phyloP scores from a whole-genome alignment of 1,140 invertebrate species.

The Ganaspis sp. region DNA sequence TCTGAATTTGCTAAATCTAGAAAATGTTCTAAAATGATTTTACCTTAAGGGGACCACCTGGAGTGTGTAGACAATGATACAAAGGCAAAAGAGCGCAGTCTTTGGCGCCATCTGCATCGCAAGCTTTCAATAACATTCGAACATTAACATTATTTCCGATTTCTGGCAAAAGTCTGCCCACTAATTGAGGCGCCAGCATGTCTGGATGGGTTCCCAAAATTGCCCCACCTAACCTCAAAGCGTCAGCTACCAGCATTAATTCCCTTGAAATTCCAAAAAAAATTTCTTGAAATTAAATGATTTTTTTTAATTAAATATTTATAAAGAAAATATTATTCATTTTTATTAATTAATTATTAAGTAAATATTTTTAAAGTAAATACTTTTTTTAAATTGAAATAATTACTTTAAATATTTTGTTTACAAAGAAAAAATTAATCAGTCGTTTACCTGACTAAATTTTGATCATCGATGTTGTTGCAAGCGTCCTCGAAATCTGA shows the following conservation, averaged over 20 bases:
- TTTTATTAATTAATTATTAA: too few species aligned
- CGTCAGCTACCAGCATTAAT: constrained; percentile 95
- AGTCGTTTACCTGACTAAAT: constrained; percentile 82
- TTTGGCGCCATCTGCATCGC: constrained; percentile 89
- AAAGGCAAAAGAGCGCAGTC: constrained; percentile 94
- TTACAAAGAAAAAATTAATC: constrained; percentile 28
- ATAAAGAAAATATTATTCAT: too few species aligned
- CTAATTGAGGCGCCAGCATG: constrained; percentile 96
- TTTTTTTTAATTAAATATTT: too few species aligned
- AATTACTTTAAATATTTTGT: too few species aligned
- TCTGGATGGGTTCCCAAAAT: constrained; percentile 93
- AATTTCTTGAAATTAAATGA: constrained; percentile 15
- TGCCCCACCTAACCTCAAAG: constrained; percentile 92
- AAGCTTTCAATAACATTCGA: constrained; percentile 91
- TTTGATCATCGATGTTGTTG: constrained; percentile 88
- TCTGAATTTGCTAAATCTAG: too few species aligned
- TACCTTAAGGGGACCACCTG: constrained; percentile 96
- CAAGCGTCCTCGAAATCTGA: constrained; percentile 98
- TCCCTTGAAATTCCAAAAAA: constrained; percentile 87
- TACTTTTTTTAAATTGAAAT: too few species aligned
- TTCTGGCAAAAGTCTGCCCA: constrained; percentile 94
- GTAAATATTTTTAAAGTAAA: too few species aligned
- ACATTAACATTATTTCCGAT: constrained; percentile 90
- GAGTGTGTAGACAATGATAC: constrained; percentile 97
- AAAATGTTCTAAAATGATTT: neutral